These are phyloP conservation scores for Poecilobothrus nobilitatus DNA, from an alignment of 2,888 invertebrate genomes.

Conservation along the genomic window DNA sequence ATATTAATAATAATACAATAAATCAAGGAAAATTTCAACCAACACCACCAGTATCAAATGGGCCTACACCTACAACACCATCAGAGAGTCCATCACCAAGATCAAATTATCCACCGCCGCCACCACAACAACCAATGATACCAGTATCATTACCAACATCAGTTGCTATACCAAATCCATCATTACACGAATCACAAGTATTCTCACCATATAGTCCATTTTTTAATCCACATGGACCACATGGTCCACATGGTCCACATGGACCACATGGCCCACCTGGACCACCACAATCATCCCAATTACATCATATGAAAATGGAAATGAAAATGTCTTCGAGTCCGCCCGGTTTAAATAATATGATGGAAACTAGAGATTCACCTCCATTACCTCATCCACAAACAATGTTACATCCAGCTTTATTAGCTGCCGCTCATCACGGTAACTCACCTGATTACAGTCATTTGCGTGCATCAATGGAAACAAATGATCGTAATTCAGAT, in stretches of 20 bases:
- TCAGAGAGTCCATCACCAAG: slow-evolving; percentile 54
- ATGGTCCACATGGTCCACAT: slow-evolving; percentile 44
- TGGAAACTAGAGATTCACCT: slow-evolving; percentile 66
- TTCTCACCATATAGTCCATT: slow-evolving; percentile 88
- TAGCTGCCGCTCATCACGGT: slow-evolving; percentile 73
- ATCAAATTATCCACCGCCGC: slow-evolving; percentile 22
- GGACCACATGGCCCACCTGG: slow-evolving; percentile 48
- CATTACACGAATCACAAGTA: slow-evolving; percentile 88
- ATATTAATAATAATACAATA: slow-evolving; percentile 9
- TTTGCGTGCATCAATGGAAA: slow-evolving; percentile 65
- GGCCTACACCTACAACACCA: slow-evolving; percentile 43
- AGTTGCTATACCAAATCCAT: slow-evolving; percentile 93
- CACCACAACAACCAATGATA: slow-evolving; percentile 56
- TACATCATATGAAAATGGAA: slow-evolving; percentile 43
- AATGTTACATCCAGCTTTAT: slow-evolving; percentile 74
- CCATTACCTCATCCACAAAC: slow-evolving; percentile 78
- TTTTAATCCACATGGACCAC: slow-evolving; percentile 56
- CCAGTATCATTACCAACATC: slow-evolving; percentile 86
- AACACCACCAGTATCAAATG: slow-evolving; percentile 15
- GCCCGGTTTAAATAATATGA: slow-evolving; percentile 57
- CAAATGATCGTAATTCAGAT: slow-evolving; percentile 78
- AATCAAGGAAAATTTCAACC: neutral
- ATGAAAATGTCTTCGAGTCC: slow-evolving; percentile 47
- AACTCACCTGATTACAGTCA: slow-evolving; percentile 73
- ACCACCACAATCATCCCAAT: slow-evolving; percentile 42